A percentile compares a stretch with the other conserved stretches of the same genome.
Conservation (phyloP, 2,113 vertebrate species). For the Gracilinanus agilis region DNA sequence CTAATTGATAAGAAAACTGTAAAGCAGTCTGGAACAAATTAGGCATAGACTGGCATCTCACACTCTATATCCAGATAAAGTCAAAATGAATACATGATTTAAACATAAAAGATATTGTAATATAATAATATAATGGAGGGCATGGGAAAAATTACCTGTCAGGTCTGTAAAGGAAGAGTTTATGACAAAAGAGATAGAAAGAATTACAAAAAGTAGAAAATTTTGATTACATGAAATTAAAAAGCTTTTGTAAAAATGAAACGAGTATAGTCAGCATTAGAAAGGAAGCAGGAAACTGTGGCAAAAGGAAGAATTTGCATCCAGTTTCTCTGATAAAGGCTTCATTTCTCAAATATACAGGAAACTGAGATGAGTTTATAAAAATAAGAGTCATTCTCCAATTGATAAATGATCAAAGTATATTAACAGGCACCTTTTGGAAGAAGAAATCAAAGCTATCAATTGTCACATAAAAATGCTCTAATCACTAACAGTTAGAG, state of each 20-base stretch:
- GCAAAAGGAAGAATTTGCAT: neutral
- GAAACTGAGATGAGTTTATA: neutral
- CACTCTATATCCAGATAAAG: neutral
- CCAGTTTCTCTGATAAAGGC: neutral
- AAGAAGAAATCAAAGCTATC: neutral
- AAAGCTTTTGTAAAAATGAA: no score
- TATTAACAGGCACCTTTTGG: neutral
- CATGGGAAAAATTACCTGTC: neutral
- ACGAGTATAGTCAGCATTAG: neutral
- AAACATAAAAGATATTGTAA: no score
- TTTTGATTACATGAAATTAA: neutral
- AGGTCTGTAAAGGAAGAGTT: neutral
- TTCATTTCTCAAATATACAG: neutral
- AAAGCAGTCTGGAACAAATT: neutral
- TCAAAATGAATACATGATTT: neutral
- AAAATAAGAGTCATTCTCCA: no score
- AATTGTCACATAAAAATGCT: neutral
- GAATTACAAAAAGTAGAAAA: neutral
- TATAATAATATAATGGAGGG: neutral
- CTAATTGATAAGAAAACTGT: neutral
- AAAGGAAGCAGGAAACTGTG: neutral
- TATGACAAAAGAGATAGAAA: neutral
- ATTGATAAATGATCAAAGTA: neutral
- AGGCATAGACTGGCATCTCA: neutral
- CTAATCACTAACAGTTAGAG: neutral